Evolutionary conservation across 1,140 invertebrate genomes (phyloP), one percentile per base, ranked within the genome.

Genomic region (Calliopsis andreniformis): DNA sequence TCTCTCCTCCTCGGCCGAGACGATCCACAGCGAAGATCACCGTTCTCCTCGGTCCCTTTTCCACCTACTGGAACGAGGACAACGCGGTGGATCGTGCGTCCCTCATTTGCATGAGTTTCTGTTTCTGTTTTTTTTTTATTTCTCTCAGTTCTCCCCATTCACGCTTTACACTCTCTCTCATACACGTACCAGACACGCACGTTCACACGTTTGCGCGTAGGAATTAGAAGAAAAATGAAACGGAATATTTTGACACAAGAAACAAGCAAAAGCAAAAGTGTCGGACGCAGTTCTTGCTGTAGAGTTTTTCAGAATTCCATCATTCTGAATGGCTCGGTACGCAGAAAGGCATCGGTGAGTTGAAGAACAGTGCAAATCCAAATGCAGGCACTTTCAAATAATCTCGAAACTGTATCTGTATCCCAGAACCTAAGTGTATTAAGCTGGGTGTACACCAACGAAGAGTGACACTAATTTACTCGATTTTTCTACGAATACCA

Each of bases 41-140:
- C 58, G 42, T 43, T 43, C n/a, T 0, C 16, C 28, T 25, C 20
- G 39, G 55, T 67, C 76, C 43, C 43, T 53, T 12, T 30, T 56
- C 42, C 18, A 32, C 20, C 51, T 43, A 28, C 25, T 47, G 18
- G 30, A 71, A 56, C 23, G 43, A 39, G 63, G 75, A 77, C 61
- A 64, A 77, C 32, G n/a, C n/a, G 12, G 62, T 62, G 67, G 12
- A n/a, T n/a, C 72, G 69, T 66, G n/a, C 51, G 79, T 71, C 61
- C 71, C 25, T 63, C 51, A 67, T 51, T 73, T 82, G 80, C 80
- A 82, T 77, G 80, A 25, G 32, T 71, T 80, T 71, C 42, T 62
- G 59, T 67, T 23, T 25, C 32, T 18, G 1, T 8, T 12, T 3
- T 5, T 23, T 3, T 4, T 28, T 7, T 30, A 7, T 4, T 42